Evolutionary conservation across 2,113 vertebrate species (phyloP), one percentile per base, ranked within the genome.

Genomic region (Nothocercus julius): DNA sequence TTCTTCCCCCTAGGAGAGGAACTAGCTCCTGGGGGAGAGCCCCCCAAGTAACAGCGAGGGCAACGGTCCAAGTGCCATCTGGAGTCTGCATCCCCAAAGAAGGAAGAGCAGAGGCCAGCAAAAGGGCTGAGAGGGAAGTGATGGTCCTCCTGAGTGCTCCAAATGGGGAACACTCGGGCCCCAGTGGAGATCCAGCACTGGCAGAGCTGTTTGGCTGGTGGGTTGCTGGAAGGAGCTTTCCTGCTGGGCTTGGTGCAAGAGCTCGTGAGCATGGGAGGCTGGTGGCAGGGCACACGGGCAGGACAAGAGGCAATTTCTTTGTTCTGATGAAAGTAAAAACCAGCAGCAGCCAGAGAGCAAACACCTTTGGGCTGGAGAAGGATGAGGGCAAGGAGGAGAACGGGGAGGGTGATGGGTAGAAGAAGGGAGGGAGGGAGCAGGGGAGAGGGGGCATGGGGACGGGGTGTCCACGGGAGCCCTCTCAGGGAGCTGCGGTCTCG

Each of bases 281-380:
- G 51, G 9, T 62, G 72, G 16, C 34, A 56, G 58, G n/a, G 21
- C 73, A 74, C 45, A 61, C 44, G 63, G 85, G 87, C 59, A 6
- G 44, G 62, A 28, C 21, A 64, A 64, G 68, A 92, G 59, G 19
- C 68, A 36, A 67, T 85, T 69, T 56, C 84, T 84, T 77, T 92
- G 72, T 90, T 0, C 7, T 20, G 12, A 83, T 42, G 3, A 13
- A 88, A 82, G 42, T 61, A 28, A 91, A 97, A 95, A 75, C 8
- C 91, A 80, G 85, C 70, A 38, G 22, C 79, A 92, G 49, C 19
- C 76, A 70, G 76, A 88, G 94, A 92, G 70, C 85, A 92, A 96
- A 95, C 89, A 91, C 82, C 94, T 94, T 73, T 25, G 1, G 94
- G 91, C 89, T 90, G 95, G 32, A 90, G 86, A 75, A 62, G 66